Conservation (phyloP, 92 coral and sea anemone genomes). For the Zoanthus solanderi region DNA sequence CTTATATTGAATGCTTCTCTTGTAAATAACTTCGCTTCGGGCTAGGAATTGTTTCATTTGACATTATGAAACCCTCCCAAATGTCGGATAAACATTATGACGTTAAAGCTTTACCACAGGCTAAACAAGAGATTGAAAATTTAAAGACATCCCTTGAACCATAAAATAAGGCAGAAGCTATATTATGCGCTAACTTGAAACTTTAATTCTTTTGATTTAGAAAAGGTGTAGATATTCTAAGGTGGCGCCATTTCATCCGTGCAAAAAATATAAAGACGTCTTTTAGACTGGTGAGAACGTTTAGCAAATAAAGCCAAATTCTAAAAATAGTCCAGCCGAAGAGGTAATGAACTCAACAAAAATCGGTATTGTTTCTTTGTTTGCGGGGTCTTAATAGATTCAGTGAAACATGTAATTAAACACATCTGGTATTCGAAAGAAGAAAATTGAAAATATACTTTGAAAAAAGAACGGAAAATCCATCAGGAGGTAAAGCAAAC, state of each 20-base stretch:
- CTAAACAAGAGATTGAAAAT: neutral
- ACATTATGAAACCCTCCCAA: neutral
- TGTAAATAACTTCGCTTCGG: constrained; percentile 8
- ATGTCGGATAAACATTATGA: constrained; percentile 7
- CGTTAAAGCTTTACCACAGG: neutral
- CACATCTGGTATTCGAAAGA: neutral
- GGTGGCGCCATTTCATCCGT: neutral
- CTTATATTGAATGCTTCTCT: constrained; percentile 6
- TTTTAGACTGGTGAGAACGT: neutral
- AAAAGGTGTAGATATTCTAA: neutral
- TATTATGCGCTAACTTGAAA: neutral
- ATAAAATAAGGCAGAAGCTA: neutral
- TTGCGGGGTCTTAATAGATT: neutral
- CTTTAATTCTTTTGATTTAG: neutral
- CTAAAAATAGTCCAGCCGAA: neutral
- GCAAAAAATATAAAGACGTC: neutral
- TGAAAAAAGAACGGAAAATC: neutral
- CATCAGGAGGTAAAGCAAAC: neutral
- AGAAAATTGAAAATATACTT: neutral
- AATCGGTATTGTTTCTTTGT: neutral
- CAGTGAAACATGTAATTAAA: neutral
- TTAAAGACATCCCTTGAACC: neutral
- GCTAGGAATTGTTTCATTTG: neutral
- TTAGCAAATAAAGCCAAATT: neutral
- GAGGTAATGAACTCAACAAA: neutral